A percentile compares a stretch with the other conserved stretches of the same genome.
These are phyloP conservation scores for Anomalospiza imberbis DNA, from an alignment of 2,797 vertebrate species.

Conservation along the genomic window DNA sequence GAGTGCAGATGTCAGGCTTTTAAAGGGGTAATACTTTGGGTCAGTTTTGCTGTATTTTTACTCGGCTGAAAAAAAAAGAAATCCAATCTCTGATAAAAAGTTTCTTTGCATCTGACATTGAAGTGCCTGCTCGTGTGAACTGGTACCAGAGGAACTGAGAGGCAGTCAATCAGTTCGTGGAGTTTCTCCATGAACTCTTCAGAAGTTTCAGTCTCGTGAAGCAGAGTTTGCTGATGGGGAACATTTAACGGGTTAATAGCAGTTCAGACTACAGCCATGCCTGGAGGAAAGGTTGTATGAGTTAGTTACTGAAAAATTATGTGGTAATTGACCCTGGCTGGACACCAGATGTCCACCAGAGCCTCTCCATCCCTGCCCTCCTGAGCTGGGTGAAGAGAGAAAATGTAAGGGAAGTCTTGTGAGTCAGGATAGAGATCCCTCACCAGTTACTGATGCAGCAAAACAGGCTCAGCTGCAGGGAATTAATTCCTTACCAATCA, in stretches of 20 bases:
- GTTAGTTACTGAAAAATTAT: neutral
- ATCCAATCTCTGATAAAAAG: neutral
- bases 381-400: neutral
- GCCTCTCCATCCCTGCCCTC: neutral
- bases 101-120: neutral
- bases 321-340: neutral
- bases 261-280: neutral
- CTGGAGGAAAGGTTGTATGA: neutral
- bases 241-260: neutral
- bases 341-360: too few relatives aligned
- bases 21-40: neutral
- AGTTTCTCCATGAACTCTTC: neutral
- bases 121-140: neutral
- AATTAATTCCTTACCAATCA: neutral
- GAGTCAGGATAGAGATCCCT: neutral
- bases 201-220: neutral
- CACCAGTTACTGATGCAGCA: neutral
- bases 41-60: neutral
- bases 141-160: neutral
- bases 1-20: neutral
- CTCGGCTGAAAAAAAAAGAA: neutral
- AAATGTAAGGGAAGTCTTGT: rapidly evolving
- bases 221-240: neutral
- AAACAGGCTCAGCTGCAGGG: neutral
- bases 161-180: neutral